phyloP scores from a whole-genome alignment of 2,888 invertebrate species.

The Unio delphinus region DNA sequence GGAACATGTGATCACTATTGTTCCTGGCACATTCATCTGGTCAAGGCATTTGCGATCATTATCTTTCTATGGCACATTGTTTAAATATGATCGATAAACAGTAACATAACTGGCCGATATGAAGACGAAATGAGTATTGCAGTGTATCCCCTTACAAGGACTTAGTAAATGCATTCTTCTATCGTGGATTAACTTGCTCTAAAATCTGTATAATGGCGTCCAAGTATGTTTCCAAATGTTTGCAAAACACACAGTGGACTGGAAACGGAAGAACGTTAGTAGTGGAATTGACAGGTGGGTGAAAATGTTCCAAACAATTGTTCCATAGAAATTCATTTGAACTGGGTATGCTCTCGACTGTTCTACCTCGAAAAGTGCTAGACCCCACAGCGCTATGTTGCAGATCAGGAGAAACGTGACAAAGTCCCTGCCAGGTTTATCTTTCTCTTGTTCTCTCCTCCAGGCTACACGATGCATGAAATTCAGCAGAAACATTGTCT shows the following conservation, averaged over 20 bases:
- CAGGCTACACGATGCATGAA: conserved; percentile 91
- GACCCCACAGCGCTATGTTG: conserved; percentile 96
- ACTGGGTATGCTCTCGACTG: conserved; percentile 94
- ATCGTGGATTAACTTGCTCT: too few relatives aligned
- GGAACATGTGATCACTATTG: too few relatives aligned
- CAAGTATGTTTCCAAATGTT: conserved; percentile 96
- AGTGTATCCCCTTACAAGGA: too few relatives aligned
- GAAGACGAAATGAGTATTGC: too few relatives aligned
- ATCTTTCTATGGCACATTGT: too few relatives aligned
- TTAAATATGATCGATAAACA: too few relatives aligned
- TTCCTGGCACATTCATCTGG: too few relatives aligned
- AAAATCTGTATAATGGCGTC: conserved; percentile 15
- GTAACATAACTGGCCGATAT: too few relatives aligned
- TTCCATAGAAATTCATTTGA: conserved; percentile 93
- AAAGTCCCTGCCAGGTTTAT: conserved; percentile 94
- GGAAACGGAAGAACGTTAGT: conserved; percentile 96
- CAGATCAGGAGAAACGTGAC: conserved; percentile 95
- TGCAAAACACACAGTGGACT: conserved; percentile 92
- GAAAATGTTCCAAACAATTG: conserved; percentile 92
- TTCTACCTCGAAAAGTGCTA: conserved; percentile 89
- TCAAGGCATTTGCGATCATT: too few relatives aligned
- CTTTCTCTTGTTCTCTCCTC: conserved; percentile 91
- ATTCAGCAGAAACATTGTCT: conserved; percentile 93
- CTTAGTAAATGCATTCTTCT: too few relatives aligned
- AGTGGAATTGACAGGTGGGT: conserved; percentile 93